Percentiles rank a stretch among this genome's conserved stretches.
Conservation (phyloP, 92 coral and sea anemone species). For the Umimayanthus kanabou region DNA sequence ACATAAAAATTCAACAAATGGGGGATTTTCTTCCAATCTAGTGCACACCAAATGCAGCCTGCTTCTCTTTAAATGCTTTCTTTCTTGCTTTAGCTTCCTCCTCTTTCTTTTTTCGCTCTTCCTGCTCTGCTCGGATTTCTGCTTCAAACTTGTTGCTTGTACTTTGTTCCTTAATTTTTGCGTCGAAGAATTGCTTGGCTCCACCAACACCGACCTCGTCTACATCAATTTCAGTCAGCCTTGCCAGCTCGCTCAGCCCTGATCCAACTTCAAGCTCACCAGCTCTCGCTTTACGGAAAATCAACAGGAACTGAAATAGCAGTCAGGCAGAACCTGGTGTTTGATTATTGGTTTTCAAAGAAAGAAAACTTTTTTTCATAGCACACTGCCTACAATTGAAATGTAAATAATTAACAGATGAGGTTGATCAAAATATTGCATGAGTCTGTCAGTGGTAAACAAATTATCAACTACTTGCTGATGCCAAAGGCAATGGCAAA, state of each 20-base stretch:
- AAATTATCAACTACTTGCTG: too few relatives aligned
- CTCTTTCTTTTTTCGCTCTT: slow-evolving; percentile 77
- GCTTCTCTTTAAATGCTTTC: slow-evolving; percentile 82
- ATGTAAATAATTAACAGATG: too few relatives aligned
- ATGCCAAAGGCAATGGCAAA: too few relatives aligned
- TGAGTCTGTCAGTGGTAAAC: too few relatives aligned
- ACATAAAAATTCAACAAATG: too few relatives aligned
- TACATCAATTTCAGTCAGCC: slow-evolving; percentile 83
- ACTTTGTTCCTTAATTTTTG: slow-evolving; percentile 75
- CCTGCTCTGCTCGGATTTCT: slow-evolving; percentile 95
- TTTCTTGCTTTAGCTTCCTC: slow-evolving; percentile 84
- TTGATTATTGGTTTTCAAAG: neutral
- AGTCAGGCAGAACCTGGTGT: neutral
- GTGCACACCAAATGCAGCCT: slow-evolving; percentile 83
- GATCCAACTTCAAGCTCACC: slow-evolving; percentile 89
- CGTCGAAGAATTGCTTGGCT: slow-evolving; percentile 93
- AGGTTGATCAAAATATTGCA: too few relatives aligned
- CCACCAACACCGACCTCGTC: slow-evolving; percentile 97
- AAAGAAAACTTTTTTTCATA: too few relatives aligned
- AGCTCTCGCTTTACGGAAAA: slow-evolving; percentile 96
- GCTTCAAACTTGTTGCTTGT: slow-evolving; percentile 84
- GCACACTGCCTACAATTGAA: too few relatives aligned
- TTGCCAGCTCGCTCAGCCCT: slow-evolving; percentile 85
- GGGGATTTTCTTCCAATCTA: neutral
- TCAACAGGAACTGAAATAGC: slow-evolving; percentile 79